Evolutionary conservation across 2,113 vertebrate species (phyloP).

Genomic region (Bettongia penicillata): DNA sequence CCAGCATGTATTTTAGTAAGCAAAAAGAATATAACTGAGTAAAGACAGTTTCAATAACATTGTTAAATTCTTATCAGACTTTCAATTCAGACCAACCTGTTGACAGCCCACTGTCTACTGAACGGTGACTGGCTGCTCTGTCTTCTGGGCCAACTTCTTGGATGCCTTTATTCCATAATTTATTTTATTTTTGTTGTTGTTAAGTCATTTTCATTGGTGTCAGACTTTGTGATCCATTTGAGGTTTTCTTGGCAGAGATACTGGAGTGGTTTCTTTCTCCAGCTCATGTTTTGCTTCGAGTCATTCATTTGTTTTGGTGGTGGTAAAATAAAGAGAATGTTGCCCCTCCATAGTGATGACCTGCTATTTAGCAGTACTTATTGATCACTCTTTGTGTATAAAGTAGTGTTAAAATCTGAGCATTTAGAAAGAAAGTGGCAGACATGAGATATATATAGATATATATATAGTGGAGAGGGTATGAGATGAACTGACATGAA

Average conservation of each 20-base stretch:
- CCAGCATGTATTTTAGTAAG: conserved; percentile 18
- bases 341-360: not conserved
- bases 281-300: not conserved
- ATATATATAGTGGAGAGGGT: not conserved
- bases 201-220: not conserved
- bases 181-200: not conserved
- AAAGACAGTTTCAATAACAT: not conserved
- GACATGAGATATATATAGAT: not conserved
- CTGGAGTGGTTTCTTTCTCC: not conserved
- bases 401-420: not conserved
- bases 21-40: not conserved
- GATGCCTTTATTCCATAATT: not conserved
- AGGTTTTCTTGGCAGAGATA: not conserved
- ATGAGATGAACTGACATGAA: not conserved
- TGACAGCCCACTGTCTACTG: not conserved
- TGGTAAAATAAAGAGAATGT: not conserved
- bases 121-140: not conserved
- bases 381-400: fast-evolving
- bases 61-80: not conserved
- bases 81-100: not conserved
- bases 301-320: not conserved
- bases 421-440: not conserved
- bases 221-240: not conserved
- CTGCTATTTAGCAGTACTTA: not conserved
- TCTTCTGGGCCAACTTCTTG: not conserved